Conservation (phyloP, 2,113 vertebrate genomes). For the Taxidea taxus region DNA sequence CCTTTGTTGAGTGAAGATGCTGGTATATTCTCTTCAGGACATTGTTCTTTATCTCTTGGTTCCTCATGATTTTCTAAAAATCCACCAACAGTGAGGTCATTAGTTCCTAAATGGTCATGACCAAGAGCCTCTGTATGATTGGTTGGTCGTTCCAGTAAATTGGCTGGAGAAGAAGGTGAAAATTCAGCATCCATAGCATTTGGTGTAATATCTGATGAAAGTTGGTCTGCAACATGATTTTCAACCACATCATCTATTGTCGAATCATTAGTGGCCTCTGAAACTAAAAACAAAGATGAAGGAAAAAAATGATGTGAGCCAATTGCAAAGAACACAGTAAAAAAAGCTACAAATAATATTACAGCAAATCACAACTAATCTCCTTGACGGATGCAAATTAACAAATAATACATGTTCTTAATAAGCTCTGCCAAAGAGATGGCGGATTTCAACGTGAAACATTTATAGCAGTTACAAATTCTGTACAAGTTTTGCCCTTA, state of each 20-base stretch:
- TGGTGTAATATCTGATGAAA: conserved; percentile 77
- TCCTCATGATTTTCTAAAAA: conserved; percentile 80
- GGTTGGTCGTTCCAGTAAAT: conserved; percentile 78
- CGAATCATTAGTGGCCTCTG: conserved; percentile 81
- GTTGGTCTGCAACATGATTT: conserved; percentile 90
- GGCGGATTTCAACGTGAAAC: background rate
- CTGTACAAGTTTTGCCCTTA: background rate
- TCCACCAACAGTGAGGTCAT: conserved; percentile 79
- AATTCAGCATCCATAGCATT: conserved; percentile 80
- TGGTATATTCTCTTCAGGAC: conserved; percentile 77
- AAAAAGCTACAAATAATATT: background rate
- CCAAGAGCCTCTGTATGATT: conserved; percentile 80
- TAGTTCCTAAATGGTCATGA: conserved; percentile 79
- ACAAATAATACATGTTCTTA: background rate
- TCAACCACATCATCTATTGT: conserved; percentile 83
- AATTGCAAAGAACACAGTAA: background rate
- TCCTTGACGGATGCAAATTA: background rate
- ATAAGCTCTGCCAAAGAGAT: background rate
- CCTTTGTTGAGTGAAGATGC: conserved; percentile 86
- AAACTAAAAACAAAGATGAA: conserved; percentile 72
- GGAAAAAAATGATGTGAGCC: background rate
- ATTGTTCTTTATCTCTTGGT: conserved; percentile 79
- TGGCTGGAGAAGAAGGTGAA: conserved; percentile 77
- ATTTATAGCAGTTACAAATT: background rate
- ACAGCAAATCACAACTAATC: background rate